phyloP scores from a whole-genome alignment of 2,888 invertebrate genomes.

The Tenthredo mesomela region DNA sequence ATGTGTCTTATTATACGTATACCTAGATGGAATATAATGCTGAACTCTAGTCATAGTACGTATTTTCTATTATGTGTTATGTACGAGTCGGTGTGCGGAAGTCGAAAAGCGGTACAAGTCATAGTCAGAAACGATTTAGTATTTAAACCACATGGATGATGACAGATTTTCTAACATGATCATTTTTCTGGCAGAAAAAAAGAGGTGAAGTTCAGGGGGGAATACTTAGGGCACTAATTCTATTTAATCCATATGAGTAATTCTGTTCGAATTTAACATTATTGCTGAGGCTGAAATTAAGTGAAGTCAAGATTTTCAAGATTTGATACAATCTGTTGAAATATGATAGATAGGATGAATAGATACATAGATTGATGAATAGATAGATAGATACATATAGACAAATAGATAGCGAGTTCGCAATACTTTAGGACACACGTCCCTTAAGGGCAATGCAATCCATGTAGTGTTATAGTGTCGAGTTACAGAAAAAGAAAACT shows the following conservation, averaged over 20 bases:
- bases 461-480: background rate
- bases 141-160: background rate
- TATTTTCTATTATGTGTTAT: slow-evolving; percentile 3
- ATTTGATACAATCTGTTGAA: background rate
- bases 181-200: background rate
- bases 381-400: background rate
- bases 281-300: too few species aligned
- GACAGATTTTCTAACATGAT: background rate
- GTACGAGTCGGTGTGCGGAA: slow-evolving; percentile 12
- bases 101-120: slow-evolving; percentile 10
- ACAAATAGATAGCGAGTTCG: background rate
- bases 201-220: background rate
- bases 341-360: background rate
- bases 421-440: background rate
- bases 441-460: background rate
- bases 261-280: too few species aligned
- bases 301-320: background rate
- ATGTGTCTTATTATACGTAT: background rate
- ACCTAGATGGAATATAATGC: slow-evolving; percentile 1
- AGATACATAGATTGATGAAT: background rate
- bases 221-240: too few species aligned
- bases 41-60: background rate
- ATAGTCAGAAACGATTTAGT: background rate
- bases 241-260: too few species aligned
- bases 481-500: background rate